phyloP scores from a whole-genome alignment of 2,113 vertebrate species.

The Calidris pygmaea region DNA sequence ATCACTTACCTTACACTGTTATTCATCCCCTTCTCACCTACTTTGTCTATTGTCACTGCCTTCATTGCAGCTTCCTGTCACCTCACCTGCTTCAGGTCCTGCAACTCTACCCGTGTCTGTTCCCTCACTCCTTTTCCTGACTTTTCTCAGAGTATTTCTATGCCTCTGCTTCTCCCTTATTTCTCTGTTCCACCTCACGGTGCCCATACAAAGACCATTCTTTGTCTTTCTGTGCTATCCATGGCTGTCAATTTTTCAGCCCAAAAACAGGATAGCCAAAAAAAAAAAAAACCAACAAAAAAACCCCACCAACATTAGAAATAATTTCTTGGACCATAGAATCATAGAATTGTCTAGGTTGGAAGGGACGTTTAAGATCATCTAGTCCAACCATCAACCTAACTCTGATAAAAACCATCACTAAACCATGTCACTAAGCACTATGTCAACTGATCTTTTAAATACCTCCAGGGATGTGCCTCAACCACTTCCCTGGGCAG shows the following conservation, averaged over 20 bases:
- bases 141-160: not conserved
- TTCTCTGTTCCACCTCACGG: not conserved
- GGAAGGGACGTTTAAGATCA: no score
- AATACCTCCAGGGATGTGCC: no score
- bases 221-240: rapidly evolving
- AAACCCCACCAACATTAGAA: no score
- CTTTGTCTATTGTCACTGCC: not conserved
- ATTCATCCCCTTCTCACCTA: not conserved
- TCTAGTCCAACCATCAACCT: no score
- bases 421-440: no score
- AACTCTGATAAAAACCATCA: no score
- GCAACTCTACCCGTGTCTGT: not conserved
- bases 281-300: not conserved
- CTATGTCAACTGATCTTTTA: no score
- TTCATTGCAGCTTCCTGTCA: not conserved
- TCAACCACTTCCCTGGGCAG: no score
- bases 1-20: not conserved
- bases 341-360: no score
- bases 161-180: not conserved
- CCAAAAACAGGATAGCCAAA: not conserved
- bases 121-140: not conserved
- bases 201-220: not conserved
- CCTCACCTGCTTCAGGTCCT: not conserved
- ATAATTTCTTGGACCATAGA: not conserved
- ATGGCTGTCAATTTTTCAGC: not conserved